Base-by-base conservation (phyloP, 2,797 vertebrate genomes). In the Pseudopleuronectes americanus region DNA sequence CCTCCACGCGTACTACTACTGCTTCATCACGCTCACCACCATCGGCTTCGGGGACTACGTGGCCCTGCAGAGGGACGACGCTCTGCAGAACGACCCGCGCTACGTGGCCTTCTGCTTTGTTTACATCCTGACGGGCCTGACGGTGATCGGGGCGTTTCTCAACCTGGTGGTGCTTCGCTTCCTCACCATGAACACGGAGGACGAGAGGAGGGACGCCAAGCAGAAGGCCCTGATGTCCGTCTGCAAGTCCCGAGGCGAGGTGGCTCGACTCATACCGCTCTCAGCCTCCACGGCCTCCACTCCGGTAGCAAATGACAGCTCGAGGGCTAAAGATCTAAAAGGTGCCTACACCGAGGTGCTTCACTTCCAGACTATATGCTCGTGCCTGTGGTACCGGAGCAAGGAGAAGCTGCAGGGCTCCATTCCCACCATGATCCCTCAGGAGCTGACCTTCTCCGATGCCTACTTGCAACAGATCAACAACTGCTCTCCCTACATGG, bases 11-110 rank as follows among this genome's bases (percentile, higher is more conserved):
- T 99, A 96, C 83, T 99, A 99, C 92, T 99, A 97, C 92, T 99
- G 98, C 92, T 99, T 98, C 91, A 99, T 99, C 90, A 99, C 97
- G 3, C 96, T 99, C 73, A 99, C 98, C 90, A 99, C 98, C 80
- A 99, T 99, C 2, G 98, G 98, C 48, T 98, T 99, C 14, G 97
- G 98, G n/a, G 97, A 99, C 92, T 99, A 98, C 0, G 98, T 99
- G 89, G 98, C 97, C 0, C 94, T 99, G 81, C 98, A 99, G 94
- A 96, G 96, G 92, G 96, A 99, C 72, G 93, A 97, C 22, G 95
- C 98, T 0, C 94, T 99, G 74, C 97, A 99, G 90, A 98, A 94
- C 12, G 95, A 97, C 86, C 97, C 97, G 0, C 95, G 96, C 53
- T 99, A 99, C 2, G 98, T 99, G 92, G 96, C 96, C 76, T 99